A percentile compares a stretch with the other conserved stretches of the same genome.
These are phyloP conservation scores for Ictinia mississippiensis DNA, from an alignment of 2,797 vertebrate species.

Conservation along the genomic window DNA sequence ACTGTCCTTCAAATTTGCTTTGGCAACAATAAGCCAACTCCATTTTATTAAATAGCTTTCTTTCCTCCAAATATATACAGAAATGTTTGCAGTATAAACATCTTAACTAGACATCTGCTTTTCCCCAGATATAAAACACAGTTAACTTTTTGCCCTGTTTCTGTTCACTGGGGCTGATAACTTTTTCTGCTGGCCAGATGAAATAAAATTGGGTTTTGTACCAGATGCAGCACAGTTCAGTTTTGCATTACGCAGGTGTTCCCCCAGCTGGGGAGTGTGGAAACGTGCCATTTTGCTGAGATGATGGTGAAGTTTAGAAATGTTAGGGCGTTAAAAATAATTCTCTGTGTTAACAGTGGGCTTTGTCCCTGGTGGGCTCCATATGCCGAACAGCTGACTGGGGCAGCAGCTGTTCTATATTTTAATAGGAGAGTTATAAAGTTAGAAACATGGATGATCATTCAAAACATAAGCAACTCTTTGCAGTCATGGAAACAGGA, in stretches of 20 bases:
- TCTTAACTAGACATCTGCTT: slow-evolving; percentile 74
- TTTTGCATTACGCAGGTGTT: slow-evolving; percentile 76
- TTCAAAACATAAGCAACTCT: slow-evolving; percentile 74
- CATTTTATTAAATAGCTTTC: slow-evolving; percentile 72
- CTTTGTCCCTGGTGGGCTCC: slow-evolving; percentile 75
- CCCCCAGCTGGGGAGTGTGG: slow-evolving; percentile 77
- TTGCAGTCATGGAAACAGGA: slow-evolving; percentile 68
- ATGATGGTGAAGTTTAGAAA: slow-evolving; percentile 76
- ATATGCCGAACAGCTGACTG: slow-evolving; percentile 70
- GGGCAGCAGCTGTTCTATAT: slow-evolving; percentile 77
- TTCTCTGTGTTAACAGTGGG: slow-evolving; percentile 70
- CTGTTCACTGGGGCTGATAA: slow-evolving; percentile 61
- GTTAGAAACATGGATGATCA: slow-evolving; percentile 70
- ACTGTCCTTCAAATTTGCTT: slow-evolving; percentile 64
- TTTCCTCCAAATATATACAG: slow-evolving; percentile 69
- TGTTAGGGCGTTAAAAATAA: slow-evolving; percentile 79
- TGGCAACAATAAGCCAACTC: slow-evolving; percentile 43
- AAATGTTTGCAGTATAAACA: slow-evolving; percentile 71
- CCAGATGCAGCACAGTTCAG: slow-evolving; percentile 72
- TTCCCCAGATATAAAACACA: slow-evolving; percentile 62
- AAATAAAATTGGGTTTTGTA: slow-evolving; percentile 65
- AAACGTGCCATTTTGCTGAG: slow-evolving; percentile 71
- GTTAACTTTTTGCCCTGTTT: slow-evolving; percentile 70
- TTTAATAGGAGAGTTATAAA: slow-evolving; percentile 73
- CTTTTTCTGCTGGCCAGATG: slow-evolving; percentile 75